Evolutionary conservation across 2,797 vertebrate genomes (phyloP).

Genomic region (Neostethus bicornis): DNA sequence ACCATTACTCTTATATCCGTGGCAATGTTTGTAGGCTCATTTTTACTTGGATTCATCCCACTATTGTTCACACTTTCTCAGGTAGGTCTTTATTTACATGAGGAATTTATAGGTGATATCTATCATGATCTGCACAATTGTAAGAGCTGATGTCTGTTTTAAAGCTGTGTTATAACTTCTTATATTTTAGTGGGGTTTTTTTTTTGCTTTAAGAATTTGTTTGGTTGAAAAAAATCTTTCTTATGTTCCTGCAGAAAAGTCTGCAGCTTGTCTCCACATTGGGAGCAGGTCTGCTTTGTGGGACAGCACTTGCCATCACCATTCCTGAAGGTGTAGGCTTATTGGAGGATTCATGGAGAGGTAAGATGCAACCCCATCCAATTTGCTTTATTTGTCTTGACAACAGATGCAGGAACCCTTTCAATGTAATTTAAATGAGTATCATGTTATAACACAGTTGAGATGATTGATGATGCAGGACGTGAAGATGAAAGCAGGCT

Average conservation of each 20-base stretch:
- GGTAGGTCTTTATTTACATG: constrained; percentile 60
- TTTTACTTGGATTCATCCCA: constrained; percentile 80
- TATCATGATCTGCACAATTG: not conserved
- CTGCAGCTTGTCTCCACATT: constrained; percentile 78
- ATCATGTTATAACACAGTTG: constrained; percentile 7
- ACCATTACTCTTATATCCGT: constrained; percentile 76
- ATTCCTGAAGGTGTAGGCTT: constrained; percentile 80
- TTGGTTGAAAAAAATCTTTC: constrained; percentile 21
- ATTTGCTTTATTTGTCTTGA: constrained; percentile 6
- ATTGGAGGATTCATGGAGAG: constrained; percentile 66
- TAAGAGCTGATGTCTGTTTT: not conserved
- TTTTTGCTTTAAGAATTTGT: not conserved
- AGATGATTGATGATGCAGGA: not conserved
- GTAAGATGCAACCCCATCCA: constrained; percentile 28
- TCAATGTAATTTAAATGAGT: not conserved
- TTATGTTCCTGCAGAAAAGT: constrained; percentile 63
- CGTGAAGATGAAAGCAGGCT: constrained; percentile 31
- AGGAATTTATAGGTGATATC: not conserved
- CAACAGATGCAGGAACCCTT: constrained; percentile 8
- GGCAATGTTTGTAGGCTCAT: constrained; percentile 83
- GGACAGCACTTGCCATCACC: constrained; percentile 75
- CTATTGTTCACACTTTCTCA: constrained; percentile 79
- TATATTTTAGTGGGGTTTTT: not conserved
- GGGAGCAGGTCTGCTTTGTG: constrained; percentile 79
- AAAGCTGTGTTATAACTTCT: not conserved